Conservation (phyloP, 2,797 vertebrate genomes). For the Rhinoraja longicauda region DNA sequence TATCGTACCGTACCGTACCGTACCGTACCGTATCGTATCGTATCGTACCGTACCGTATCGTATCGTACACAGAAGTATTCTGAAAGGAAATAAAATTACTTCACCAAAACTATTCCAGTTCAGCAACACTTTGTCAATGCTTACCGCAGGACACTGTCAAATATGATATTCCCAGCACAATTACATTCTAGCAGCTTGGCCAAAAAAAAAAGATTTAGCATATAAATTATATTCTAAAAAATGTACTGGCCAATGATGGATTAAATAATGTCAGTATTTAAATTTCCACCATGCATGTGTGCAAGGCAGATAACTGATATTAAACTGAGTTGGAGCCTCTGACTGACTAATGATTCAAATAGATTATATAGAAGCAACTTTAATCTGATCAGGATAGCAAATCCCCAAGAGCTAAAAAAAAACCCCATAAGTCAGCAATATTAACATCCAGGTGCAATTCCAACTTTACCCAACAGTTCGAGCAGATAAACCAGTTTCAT, state of each 20-base stretch:
- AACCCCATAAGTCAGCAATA: background rate
- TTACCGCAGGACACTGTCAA: background rate
- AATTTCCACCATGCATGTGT: constrained; percentile 32
- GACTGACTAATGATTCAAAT: constrained; percentile 28
- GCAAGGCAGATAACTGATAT: constrained; percentile 20
- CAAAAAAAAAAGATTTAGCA: constrained; percentile 35
- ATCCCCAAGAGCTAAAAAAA: constrained; percentile 29
- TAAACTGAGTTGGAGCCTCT: constrained; percentile 9
- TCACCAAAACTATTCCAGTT: background rate
- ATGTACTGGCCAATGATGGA: constrained; percentile 35
- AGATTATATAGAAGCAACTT: constrained; percentile 22
- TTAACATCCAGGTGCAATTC: constrained; percentile 26
- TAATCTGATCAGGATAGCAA: constrained; percentile 30
- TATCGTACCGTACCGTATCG: no score
- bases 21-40: no score
- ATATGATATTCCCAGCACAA: constrained; percentile 1
- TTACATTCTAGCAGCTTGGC: constrained; percentile 1
- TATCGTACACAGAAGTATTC: background rate
- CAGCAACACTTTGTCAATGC: background rate
- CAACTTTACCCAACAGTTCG: background rate
- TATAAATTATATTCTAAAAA: constrained; percentile 35
- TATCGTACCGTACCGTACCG: no score
- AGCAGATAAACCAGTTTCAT: background rate
- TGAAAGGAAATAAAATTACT: background rate
- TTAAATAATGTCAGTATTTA: constrained; percentile 39